phyloP scores from a whole-genome alignment of 2,888 invertebrate genomes.

The Clepsis dumicolana region DNA sequence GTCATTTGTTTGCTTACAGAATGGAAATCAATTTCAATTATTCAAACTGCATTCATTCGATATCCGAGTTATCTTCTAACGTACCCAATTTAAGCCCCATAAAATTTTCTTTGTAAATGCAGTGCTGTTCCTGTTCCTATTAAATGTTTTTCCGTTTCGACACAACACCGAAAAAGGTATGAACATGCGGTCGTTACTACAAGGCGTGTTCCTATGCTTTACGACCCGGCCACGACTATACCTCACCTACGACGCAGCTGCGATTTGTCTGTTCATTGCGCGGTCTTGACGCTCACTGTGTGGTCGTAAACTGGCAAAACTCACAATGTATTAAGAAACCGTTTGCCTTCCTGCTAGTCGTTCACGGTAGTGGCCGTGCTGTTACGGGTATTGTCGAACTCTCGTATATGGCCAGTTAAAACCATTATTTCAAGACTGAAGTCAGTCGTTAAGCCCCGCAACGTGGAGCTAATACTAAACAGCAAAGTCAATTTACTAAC shows the following conservation, averaged over 20 bases:
- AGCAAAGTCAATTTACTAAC: neutral
- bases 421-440: constrained; percentile 22
- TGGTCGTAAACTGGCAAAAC: neutral
- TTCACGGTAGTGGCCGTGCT: neutral
- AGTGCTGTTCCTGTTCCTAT: neutral
- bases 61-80: too few species aligned
- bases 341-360: neutral
- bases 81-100: neutral
- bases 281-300: neutral
- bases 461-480: constrained; percentile 1
- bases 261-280: neutral
- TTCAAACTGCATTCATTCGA: too few species aligned
- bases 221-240: neutral
- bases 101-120: neutral
- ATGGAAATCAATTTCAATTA: too few species aligned
- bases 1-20: too few species aligned
- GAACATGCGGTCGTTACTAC: constrained; percentile 13
- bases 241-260: neutral
- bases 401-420: constrained; percentile 15
- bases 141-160: neutral
- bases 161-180: constrained; percentile 8
- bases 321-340: neutral
- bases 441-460: constrained; percentile 16
- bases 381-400: constrained; percentile 19
- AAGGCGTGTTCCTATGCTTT: neutral